Evolutionary conservation across 2,888 invertebrate genomes (phyloP).

Genomic region (Operophtera brumata): DNA sequence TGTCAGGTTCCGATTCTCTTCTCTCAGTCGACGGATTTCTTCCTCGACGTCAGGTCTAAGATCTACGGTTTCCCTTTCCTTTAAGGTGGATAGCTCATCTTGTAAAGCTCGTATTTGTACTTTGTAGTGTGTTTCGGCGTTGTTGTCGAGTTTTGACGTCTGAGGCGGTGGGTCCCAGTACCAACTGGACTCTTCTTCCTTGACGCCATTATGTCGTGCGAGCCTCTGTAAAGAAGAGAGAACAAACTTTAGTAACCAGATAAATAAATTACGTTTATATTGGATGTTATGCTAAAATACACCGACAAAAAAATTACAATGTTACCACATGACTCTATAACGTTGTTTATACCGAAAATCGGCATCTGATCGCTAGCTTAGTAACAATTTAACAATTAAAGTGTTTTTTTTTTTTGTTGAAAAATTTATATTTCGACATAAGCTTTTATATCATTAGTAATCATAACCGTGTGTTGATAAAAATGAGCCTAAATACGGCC

Average conservation of each 20-base stretch:
- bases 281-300: no score
- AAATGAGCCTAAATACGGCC: no score
- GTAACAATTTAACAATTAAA: no score
- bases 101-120: conserved; percentile 63
- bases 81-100: conserved; percentile 68
- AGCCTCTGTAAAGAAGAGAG: conserved; percentile 66
- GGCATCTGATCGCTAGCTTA: no score
- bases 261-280: no score
- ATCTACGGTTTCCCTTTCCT: conserved; percentile 50
- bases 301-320: no score
- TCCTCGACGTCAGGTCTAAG: conserved; percentile 52
- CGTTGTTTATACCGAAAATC: no score
- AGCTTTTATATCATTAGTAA: no score
- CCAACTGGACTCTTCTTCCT: conserved; percentile 75
- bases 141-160: conserved; percentile 41
- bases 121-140: conserved; percentile 55
- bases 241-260: conserved; percentile 7
- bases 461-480: no score
- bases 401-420: no score
- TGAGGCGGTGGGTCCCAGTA: conserved; percentile 76
- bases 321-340: no score
- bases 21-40: conserved; percentile 74
- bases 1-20: conserved; percentile 80
- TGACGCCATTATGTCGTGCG: conserved; percentile 66
- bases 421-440: no score